Evolutionary conservation across 2,888 invertebrate genomes (phyloP).

Genomic region (Agrotis segetum): DNA sequence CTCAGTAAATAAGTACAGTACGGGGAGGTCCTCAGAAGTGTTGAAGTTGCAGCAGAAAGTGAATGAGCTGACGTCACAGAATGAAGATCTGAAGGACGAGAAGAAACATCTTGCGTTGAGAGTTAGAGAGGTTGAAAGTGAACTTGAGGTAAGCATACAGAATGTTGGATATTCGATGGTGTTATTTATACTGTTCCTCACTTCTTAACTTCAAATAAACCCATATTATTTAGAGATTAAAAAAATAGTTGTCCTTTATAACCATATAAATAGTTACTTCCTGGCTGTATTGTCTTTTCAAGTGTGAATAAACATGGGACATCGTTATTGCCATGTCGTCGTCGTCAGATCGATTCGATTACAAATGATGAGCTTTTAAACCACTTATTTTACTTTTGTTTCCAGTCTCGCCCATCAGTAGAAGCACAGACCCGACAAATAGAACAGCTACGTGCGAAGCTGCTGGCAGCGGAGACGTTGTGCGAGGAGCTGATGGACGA

Average conservation of each 20-base stretch:
- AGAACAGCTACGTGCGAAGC: conserved; percentile 95
- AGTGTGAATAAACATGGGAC: too few species aligned
- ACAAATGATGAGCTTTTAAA: neutral
- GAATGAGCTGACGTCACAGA: conserved; percentile 95
- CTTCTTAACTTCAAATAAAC: neutral
- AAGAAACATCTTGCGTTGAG: conserved; percentile 93
- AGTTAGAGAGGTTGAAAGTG: conserved; percentile 94
- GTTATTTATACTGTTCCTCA: neutral
- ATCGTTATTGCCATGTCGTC: too few species aligned
- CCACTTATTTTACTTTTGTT: neutral
- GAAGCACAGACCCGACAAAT: conserved; percentile 91
- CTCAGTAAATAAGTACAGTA: conserved; percentile 94
- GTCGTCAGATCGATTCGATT: neutral
- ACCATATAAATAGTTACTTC: neutral
- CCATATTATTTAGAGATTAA: neutral
- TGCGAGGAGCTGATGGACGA: conserved; percentile 99
- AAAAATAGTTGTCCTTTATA: neutral
- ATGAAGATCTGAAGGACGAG: conserved; percentile 95
- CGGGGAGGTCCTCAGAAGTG: conserved; percentile 93
- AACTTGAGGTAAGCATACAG: conserved; percentile 88
- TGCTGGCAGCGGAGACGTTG: conserved; percentile 97
- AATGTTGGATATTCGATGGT: neutral
- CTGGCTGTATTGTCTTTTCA: neutral
- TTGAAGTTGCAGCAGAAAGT: conserved; percentile 96
- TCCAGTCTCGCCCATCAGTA: conserved; percentile 88